Percentiles rank a stretch among this genome's conserved stretches.
Conservation (phyloP, 2,888 invertebrate species). For the Mimumesa dahlbomi region DNA sequence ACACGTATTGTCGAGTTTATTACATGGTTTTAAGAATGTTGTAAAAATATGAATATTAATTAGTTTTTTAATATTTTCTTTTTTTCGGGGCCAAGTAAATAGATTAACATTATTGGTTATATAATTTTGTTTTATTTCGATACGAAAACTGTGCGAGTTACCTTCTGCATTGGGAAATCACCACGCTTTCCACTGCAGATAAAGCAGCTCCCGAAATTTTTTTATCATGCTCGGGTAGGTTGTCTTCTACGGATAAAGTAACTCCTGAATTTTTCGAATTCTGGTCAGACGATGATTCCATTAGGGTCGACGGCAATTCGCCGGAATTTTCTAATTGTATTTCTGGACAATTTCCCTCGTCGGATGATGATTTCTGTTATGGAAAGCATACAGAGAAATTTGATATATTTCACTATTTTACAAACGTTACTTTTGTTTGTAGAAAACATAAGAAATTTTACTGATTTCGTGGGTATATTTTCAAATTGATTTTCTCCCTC, state of each 20-base stretch:
- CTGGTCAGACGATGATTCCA: neutral
- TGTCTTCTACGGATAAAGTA: neutral
- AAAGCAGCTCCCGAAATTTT: neutral
- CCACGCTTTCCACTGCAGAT: neutral
- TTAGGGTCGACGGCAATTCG: neutral
- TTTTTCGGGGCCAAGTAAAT: too few species aligned
- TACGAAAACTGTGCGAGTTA: neutral
- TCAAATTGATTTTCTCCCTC: neutral
- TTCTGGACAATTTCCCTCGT: neutral
- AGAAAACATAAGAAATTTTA: constrained; percentile 1
- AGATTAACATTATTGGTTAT: too few species aligned
- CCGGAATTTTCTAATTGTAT: neutral
- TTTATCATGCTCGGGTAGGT: neutral
- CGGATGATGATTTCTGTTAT: too few species aligned
- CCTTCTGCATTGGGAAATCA: neutral
- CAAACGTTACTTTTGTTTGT: too few species aligned
- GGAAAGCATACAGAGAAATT: too few species aligned
- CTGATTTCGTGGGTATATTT: neutral
- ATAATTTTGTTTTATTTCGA: too few species aligned
- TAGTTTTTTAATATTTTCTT: too few species aligned
- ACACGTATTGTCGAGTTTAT: too few species aligned
- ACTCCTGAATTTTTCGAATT: neutral
- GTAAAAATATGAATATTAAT: too few species aligned
- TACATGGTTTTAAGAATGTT: too few species aligned
- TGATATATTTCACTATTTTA: too few species aligned